These are phyloP conservation scores for Xenus cinereus DNA, from an alignment of 2,113 vertebrate genomes.

Conservation along the genomic window DNA sequence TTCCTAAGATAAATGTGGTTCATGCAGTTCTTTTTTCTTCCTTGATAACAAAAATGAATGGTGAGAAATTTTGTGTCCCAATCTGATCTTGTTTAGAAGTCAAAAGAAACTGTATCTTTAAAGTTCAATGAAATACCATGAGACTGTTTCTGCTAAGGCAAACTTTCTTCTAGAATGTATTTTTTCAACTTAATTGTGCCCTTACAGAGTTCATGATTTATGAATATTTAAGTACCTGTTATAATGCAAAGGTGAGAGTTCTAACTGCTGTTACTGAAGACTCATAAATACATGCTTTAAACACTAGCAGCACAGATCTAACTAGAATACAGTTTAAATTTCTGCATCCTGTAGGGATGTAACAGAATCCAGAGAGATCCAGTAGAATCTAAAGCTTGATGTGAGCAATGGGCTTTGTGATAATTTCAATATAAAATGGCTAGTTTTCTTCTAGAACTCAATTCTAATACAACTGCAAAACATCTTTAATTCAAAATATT, in stretches of 20 bases:
- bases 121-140: background rate
- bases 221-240: background rate
- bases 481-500: background rate
- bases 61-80: background rate
- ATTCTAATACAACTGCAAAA: background rate
- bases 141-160: background rate
- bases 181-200: background rate
- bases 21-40: background rate
- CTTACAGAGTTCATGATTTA: background rate
- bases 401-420: background rate
- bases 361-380: background rate
- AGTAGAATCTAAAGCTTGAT: background rate
- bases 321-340: background rate
- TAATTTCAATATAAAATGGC: background rate
- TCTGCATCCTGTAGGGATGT: background rate
- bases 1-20: background rate
- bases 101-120: background rate
- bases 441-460: background rate
- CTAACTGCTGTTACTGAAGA: background rate
- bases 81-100: background rate
- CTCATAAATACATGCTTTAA: background rate
- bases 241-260: background rate
- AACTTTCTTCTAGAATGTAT: background rate
- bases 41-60: background rate
- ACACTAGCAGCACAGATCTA: background rate